Evolutionary conservation across 2,888 invertebrate genomes (phyloP).

Genomic region (Cetonia aurata): DNA sequence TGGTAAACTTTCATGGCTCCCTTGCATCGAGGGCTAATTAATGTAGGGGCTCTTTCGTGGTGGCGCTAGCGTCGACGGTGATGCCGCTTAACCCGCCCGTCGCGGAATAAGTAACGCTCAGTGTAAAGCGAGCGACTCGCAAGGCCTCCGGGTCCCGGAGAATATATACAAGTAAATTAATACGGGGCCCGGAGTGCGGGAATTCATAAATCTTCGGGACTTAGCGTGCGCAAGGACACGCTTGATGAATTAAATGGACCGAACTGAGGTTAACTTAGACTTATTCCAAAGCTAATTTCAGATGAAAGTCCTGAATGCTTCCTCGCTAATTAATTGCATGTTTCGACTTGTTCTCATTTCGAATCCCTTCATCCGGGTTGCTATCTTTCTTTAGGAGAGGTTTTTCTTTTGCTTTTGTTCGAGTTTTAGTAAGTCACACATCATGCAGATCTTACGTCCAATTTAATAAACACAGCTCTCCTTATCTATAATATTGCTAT

Average conservation of each 20-base stretch:
- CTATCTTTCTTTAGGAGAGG: too few relatives aligned
- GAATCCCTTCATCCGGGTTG: not conserved
- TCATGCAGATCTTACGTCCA: too few relatives aligned
- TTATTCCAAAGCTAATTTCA: slow-evolving; percentile 54
- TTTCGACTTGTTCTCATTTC: slow-evolving; percentile 41
- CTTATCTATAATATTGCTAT: too few relatives aligned
- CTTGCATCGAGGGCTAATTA: slow-evolving; percentile 67
- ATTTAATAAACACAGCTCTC: too few relatives aligned
- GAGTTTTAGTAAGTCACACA: too few relatives aligned
- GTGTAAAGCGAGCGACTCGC: slow-evolving; percentile 38
- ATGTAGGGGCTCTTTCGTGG: slow-evolving; percentile 57
- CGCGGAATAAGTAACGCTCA: slow-evolving; percentile 50
- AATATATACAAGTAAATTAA: slow-evolving; percentile 57
- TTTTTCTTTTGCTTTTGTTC: too few relatives aligned
- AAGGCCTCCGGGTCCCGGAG: slow-evolving; percentile 43
- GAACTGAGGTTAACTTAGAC: slow-evolving; percentile 52
- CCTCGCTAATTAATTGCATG: slow-evolving; percentile 52
- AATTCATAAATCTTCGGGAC: slow-evolving; percentile 63
- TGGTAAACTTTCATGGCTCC: slow-evolving; percentile 68
- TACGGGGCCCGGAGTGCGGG: slow-evolving; percentile 57
- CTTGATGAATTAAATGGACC: slow-evolving; percentile 54
- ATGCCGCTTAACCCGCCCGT: slow-evolving; percentile 54
- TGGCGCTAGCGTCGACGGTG: slow-evolving; percentile 31
- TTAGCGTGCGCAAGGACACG: slow-evolving; percentile 51
- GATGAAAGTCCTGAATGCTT: slow-evolving; percentile 46